Conservation (phyloP, 2,113 vertebrate species). For the Australoheros scitulus region DNA sequence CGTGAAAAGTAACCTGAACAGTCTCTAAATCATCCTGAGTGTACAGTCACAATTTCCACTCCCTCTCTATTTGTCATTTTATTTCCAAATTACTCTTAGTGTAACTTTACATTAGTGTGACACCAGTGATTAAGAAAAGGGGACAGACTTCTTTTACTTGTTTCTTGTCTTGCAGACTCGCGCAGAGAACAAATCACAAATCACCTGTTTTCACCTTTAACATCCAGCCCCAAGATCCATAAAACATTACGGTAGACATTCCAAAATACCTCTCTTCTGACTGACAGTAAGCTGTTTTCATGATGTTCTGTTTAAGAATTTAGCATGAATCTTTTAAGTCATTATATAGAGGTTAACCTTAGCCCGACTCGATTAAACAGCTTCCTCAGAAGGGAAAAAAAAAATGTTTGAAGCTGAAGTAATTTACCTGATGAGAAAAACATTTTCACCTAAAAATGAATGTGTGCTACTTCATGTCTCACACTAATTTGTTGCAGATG, state of each 20-base stretch:
- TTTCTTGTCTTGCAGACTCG: conserved; percentile 19
- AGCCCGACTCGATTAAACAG: conserved; percentile 22
- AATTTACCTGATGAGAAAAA: conserved; percentile 50
- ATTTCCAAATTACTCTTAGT: conserved; percentile 33
- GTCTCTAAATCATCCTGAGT: conserved; percentile 32
- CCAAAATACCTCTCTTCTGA: background rate
- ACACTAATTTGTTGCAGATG: conserved; percentile 44
- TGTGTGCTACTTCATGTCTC: conserved; percentile 32
- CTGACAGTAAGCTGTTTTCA: conserved; percentile 1
- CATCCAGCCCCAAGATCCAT: background rate
- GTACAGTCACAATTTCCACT: conserved; percentile 21
- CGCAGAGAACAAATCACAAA: conserved; percentile 3
- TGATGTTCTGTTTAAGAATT: conserved; percentile 12
- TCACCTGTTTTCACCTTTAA: background rate
- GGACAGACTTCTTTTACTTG: conserved; percentile 5
- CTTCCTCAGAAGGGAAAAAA: background rate
- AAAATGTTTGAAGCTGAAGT: conserved; percentile 39
- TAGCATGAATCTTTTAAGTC: conserved; percentile 6
- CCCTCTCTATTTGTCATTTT: conserved; percentile 33
- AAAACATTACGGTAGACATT: background rate
- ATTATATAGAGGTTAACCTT: conserved; percentile 41
- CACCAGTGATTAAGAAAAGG: conserved; percentile 26
- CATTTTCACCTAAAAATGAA: conserved; percentile 45
- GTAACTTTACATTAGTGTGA: conserved; percentile 41
- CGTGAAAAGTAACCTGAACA: conserved; percentile 39